These are phyloP conservation scores for Listronotus bonariensis DNA, from an alignment of 1,140 invertebrate species.

Conservation along the genomic window DNA sequence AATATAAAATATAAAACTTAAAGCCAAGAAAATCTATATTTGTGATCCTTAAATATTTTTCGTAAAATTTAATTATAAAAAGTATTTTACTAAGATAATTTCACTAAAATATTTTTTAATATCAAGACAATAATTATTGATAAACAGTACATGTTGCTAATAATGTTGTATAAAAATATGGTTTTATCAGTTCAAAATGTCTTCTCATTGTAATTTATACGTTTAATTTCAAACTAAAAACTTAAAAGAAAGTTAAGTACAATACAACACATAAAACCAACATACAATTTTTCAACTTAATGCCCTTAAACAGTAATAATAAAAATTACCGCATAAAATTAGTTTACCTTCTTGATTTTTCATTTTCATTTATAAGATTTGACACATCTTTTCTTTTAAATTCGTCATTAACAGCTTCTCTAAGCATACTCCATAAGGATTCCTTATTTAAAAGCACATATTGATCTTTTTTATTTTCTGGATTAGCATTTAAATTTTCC, in stretches of 20 bases:
- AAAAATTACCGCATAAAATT: too few relatives aligned
- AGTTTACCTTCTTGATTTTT: constrained; percentile 6
- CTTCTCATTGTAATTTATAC: neutral
- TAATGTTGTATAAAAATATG: neutral
- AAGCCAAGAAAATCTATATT: too few relatives aligned
- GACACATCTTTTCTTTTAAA: constrained; percentile 39
- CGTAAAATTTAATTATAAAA: too few relatives aligned
- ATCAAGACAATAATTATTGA: neutral
- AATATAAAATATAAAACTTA: too few relatives aligned
- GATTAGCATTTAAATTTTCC: neutral
- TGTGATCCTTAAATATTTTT: too few relatives aligned
- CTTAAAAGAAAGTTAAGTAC: too few relatives aligned
- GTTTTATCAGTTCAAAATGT: neutral
- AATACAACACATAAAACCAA: too few relatives aligned
- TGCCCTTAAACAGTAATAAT: too few relatives aligned
- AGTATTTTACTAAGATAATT: too few relatives aligned
- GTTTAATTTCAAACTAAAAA: too few relatives aligned
- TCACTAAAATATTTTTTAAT: too few relatives aligned
- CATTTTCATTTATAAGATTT: constrained; percentile 24
- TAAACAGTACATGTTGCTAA: neutral
- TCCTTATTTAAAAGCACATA: constrained; percentile 64
- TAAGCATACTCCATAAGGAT: constrained; percentile 63
- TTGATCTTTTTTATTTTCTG: constrained; percentile 54
- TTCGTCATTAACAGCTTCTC: constrained; percentile 58
- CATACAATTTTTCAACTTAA: too few relatives aligned